phyloP scores from a whole-genome alignment of 1,140 invertebrate species.

The Diuraphis noxia region DNA sequence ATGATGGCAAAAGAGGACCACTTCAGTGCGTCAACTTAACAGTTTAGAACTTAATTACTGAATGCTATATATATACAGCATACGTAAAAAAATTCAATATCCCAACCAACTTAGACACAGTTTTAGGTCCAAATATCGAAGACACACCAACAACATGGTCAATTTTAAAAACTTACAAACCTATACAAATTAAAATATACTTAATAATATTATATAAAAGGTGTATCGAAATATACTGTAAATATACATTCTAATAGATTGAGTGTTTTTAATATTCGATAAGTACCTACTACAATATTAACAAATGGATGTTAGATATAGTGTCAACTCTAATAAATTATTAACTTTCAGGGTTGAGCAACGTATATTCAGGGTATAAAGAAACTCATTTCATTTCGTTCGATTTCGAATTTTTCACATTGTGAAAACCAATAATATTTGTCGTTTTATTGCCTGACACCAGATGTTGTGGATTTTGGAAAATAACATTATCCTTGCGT shows the following conservation, averaged over 20 bases:
- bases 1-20: too few species aligned
- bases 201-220: background rate
- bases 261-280: background rate
- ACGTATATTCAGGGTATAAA: background rate
- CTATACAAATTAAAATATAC: background rate
- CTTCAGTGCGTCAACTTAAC: too few species aligned
- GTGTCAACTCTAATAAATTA: background rate
- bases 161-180: background rate
- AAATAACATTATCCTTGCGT: background rate
- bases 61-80: too few species aligned
- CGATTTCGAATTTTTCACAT: slow-evolving; percentile 20
- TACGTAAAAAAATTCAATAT: too few species aligned
- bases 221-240: background rate
- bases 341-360: background rate
- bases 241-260: background rate
- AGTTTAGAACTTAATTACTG: too few species aligned
- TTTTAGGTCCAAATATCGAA: too few species aligned
- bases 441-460: background rate
- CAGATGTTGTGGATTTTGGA: slow-evolving; percentile 26
- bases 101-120: too few species aligned
- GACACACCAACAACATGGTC: too few species aligned
- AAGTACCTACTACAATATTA: background rate
- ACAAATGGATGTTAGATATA: background rate
- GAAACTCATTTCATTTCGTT: slow-evolving; percentile 8
- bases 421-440: slow-evolving; percentile 21